Evolutionary conservation across 2,113 vertebrate species (phyloP), one percentile per base, ranked within the genome.

Genomic region (Chunga burmeisteri): DNA sequence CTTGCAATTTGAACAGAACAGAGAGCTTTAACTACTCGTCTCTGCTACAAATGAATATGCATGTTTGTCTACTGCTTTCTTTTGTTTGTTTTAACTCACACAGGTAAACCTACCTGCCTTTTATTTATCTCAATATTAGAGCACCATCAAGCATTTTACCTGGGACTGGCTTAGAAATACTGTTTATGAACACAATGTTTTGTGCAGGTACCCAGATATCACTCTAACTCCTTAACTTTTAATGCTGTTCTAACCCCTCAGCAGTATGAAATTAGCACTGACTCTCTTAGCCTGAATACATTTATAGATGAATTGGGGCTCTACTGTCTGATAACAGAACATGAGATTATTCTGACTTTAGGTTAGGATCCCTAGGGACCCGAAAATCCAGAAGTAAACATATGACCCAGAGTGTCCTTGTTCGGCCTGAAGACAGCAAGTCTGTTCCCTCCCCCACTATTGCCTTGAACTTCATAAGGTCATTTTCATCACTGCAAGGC

Each of bases 401-500:
- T 15, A 63, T 53, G 50, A 38, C 32, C 56, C 47, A 3, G 46
- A 53, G 16, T 10, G 36, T 59, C 85, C 85, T 79, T 12, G 12
- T 80, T 82, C 44, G 78, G 44, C 14, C 66, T 30, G 34, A 92
- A 1, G 3, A 75, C 38, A 73, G 67, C 34, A 94, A 47, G 42
- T 53, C n/a, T 74, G 25, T 18, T 93, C 83, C 83, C 89, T 91
- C 93, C 80, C 77, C 49, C 27, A 50, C 55, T 63, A 34, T 1
- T 59, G 61, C 81, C 70, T 65, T 79, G 27, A 27, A 75, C 42
- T 94, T 89, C 4, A 0, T 91, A 82, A 93, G 81, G 84, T 80
- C 92, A 88, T 75, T 91, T 87, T 81, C 70, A 93, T 72, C 58
- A 91, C 56, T 77, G 73, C 34, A 93, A 93, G 53, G 53, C 40